phyloP scores from a whole-genome alignment of 1,140 invertebrate species.

The Drosophila trapezifrons region DNA sequence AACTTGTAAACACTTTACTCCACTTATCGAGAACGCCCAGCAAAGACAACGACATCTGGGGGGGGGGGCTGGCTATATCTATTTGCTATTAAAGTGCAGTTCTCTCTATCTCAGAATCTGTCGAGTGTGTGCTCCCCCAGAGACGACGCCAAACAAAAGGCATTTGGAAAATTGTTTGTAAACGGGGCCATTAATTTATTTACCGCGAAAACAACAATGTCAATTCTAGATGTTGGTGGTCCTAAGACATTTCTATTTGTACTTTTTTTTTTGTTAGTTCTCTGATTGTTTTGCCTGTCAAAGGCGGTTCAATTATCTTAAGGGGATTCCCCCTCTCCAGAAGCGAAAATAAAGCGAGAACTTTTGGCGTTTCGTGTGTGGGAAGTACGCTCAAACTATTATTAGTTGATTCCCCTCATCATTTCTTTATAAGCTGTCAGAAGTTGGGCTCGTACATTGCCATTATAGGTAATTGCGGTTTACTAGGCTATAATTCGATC shows the following conservation, averaged over 20 bases:
- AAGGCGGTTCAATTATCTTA: slow-evolving; percentile 24
- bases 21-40: slow-evolving; percentile 42
- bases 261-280: not conserved
- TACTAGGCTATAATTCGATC: slow-evolving; percentile 1
- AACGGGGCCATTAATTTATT: slow-evolving; percentile 53
- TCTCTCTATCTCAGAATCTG: slow-evolving; percentile 24
- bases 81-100: slow-evolving; percentile 22
- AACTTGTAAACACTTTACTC: slow-evolving; percentile 65
- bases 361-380: slow-evolving; percentile 23
- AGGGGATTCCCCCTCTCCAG: not conserved
- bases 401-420: slow-evolving; percentile 31
- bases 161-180: slow-evolving; percentile 56
- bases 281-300: slow-evolving; percentile 14
- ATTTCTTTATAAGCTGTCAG: slow-evolving; percentile 26
- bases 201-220: slow-evolving; percentile 29
- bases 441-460: not conserved
- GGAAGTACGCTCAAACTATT: not conserved
- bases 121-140: not conserved
- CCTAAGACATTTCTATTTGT: slow-evolving; percentile 8
- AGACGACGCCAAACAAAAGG: slow-evolving; percentile 27
- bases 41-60: slow-evolving; percentile 7
- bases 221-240: slow-evolving; percentile 14
- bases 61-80: slow-evolving; percentile 11
- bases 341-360: not conserved
- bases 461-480: slow-evolving; percentile 29